Base-by-base conservation (phyloP, 2,888 invertebrate genomes). In the Litoditis marina region DNA sequence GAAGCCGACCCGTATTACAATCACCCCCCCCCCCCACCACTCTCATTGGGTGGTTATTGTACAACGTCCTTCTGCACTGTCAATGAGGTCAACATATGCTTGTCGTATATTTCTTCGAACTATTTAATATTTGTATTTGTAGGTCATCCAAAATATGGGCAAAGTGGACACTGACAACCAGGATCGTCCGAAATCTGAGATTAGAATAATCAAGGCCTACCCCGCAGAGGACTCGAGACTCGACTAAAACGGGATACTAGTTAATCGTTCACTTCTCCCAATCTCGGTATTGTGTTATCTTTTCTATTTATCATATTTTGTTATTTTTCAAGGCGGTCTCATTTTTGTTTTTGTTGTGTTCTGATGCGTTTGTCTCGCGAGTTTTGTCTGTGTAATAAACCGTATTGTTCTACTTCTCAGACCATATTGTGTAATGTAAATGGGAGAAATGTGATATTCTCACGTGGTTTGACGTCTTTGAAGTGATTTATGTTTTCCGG, bases 131-230 rank as follows among this genome's bases (percentile, higher is more conserved):
- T n/a, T n/a, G n/a, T 34, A 30, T 30, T 60, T 82, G 84, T 87
- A 89, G 72, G 91, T 92, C 36, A 90, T 95, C 0, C 91, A 93
- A 83, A 87, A 94, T 80, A 91, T 98, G 77, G 94, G 94, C 8
- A 86, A 92, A 81, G 92, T 93, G 2, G 94, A 95, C 83, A 93
- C 92, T 46, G 95, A 96, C 83, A 90, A 89, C 84, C 89, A 89
- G 84, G 95, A 98, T 84, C 87, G 90, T 74, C 98, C 98, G 0
- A 89, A 91, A 8, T 92, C 92, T 84, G 91, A 91, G 83, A 88
- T 95, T 0, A 88, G 71, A 56, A 71, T 82, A 19, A 22, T 79
- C 34, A 73, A 72, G 44, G 82, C 82, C 13, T 76, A 71, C 22
- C 82, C 82, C 28, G 67, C 66, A 2, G 63, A 71, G 13, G 67